A percentile compares a stretch with the other conserved stretches of the same genome.
Conservation (phyloP, 1,140 invertebrate species). For the Listronotus bonariensis region DNA sequence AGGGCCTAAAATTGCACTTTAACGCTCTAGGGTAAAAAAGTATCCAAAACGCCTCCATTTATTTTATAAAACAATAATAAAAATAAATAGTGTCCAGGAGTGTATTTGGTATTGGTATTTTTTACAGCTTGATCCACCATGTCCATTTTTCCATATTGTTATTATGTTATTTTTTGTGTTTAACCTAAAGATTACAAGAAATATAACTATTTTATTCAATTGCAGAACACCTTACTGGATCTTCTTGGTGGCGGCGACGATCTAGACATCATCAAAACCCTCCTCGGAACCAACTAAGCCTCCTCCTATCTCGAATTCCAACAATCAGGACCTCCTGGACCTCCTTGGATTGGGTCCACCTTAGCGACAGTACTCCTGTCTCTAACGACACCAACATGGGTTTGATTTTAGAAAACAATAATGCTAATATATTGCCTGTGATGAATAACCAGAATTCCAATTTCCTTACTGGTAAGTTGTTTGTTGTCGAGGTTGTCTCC, state of each 20-base stretch:
- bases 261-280: constrained; percentile 69
- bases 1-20: too few relatives aligned
- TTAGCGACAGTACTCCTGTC: constrained; percentile 51
- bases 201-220: constrained; percentile 47
- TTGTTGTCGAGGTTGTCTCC: constrained; percentile 43
- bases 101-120: too few relatives aligned
- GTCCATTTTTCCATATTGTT: too few relatives aligned
- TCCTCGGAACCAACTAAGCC: constrained; percentile 37
- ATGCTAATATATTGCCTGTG: constrained; percentile 45
- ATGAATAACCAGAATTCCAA: constrained; percentile 57
- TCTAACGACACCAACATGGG: constrained; percentile 49
- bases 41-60: too few relatives aligned
- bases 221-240: constrained; percentile 75
- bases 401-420: constrained; percentile 55
- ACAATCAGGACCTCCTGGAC: constrained; percentile 84
- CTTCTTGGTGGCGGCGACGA: constrained; percentile 75
- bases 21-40: too few relatives aligned
- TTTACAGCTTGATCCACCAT: too few relatives aligned
- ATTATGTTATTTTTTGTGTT: too few relatives aligned
- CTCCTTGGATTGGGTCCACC: constrained; percentile 73
- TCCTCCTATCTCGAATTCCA: constrained; percentile 57
- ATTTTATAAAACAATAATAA: too few relatives aligned
- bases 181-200: too few relatives aligned
- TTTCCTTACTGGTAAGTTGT: constrained; percentile 67
- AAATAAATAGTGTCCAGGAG: too few relatives aligned